phyloP scores from a whole-genome alignment of 2,113 vertebrate genomes.

The Andinoacara biseriatus region DNA sequence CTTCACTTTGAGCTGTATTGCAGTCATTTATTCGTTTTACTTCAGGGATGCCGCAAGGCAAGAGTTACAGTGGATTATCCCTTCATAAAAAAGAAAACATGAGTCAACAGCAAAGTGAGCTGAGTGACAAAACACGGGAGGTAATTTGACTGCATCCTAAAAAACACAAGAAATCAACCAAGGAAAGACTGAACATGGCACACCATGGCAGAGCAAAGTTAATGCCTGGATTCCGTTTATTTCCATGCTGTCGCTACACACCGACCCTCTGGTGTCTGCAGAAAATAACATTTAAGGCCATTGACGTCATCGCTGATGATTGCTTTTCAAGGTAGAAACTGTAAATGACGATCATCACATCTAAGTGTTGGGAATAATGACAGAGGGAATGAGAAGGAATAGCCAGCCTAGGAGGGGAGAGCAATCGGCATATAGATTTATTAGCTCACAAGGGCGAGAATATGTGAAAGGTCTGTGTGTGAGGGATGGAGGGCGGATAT shows the following conservation, averaged over 20 bases:
- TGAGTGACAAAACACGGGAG: too few species aligned
- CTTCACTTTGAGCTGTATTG: too few species aligned
- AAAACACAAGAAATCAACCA: too few species aligned
- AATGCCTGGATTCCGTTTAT: background rate
- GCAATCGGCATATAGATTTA: background rate
- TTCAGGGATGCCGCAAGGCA: too few species aligned
- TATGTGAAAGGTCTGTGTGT: too few species aligned
- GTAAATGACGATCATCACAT: slow-evolving; percentile 2
- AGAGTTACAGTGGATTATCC: too few species aligned
- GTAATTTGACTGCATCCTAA: too few species aligned
- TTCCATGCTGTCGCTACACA: background rate
- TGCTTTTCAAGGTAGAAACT: slow-evolving; percentile 9
- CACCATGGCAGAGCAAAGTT: background rate
- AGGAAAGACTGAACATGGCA: background rate
- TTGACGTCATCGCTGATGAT: slow-evolving; percentile 7
- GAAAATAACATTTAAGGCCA: background rate
- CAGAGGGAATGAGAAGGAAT: background rate
- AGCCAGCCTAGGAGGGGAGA: background rate
- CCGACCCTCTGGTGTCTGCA: background rate
- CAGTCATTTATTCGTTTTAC: too few species aligned
- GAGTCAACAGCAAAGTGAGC: too few species aligned
- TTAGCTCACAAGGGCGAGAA: background rate
- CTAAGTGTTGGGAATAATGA: background rate
- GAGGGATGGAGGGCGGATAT: background rate
- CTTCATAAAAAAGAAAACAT: too few species aligned